Evolutionary conservation across 2,113 vertebrate genomes (phyloP).

Genomic region (Epinephelus fuscoguttatus): DNA sequence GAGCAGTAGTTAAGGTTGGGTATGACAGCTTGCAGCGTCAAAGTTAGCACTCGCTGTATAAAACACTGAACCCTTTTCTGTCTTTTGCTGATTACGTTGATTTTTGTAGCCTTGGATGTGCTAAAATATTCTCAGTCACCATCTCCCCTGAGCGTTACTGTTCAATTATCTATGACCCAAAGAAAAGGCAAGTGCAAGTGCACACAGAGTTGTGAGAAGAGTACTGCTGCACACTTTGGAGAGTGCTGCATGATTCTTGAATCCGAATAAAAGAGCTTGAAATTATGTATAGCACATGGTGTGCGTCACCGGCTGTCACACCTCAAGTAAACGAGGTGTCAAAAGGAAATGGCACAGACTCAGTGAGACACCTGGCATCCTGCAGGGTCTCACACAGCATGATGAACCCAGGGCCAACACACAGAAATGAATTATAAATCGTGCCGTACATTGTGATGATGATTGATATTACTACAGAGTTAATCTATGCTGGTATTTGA

Average conservation of each 20-base stretch:
- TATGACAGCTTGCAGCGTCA: slow-evolving; percentile 9
- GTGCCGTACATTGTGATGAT: neutral
- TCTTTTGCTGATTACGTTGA: neutral
- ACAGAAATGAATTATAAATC: neutral
- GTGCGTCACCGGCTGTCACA: slow-evolving; percentile 40
- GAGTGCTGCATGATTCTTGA: slow-evolving; percentile 20
- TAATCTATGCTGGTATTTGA: neutral
- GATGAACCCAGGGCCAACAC: neutral
- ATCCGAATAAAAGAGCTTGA: neutral
- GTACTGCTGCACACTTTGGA: slow-evolving; percentile 6
- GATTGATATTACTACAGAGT: neutral
- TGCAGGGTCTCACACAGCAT: slow-evolving; percentile 25
- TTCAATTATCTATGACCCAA: slow-evolving; percentile 42
- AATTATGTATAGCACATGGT: slow-evolving; percentile 36
- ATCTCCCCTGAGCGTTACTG: slow-evolving; percentile 11
- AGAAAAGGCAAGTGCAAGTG: slow-evolving; percentile 10
- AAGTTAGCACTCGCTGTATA: neutral
- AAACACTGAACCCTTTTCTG: neutral
- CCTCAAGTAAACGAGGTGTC: slow-evolving; percentile 35
- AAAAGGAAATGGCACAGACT: slow-evolving; percentile 33
- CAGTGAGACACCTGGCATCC: slow-evolving; percentile 29
- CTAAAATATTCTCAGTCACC: slow-evolving; percentile 27
- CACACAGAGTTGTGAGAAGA: slow-evolving; percentile 9
- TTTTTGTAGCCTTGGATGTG: neutral
- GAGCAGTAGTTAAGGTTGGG: neutral